Evolutionary conservation across 1,140 invertebrate species (phyloP), one percentile per base, ranked within the genome.

Genomic region (Helicorthomorpha holstii): DNA sequence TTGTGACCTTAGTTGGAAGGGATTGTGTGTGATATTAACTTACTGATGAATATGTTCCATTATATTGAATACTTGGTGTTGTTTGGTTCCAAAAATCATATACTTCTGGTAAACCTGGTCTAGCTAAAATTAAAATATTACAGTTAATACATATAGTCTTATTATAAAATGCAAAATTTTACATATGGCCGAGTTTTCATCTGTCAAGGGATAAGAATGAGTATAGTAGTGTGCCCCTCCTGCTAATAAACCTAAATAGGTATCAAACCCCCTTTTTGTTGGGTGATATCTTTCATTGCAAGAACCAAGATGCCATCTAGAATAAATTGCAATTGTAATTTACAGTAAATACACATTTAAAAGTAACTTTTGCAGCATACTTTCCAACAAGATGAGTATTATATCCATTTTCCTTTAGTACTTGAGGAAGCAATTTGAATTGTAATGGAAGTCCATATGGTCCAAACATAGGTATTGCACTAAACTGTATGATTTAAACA

Each of bases 251-350:
- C 67, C 68, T 59, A 59, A 66, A 51, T 60, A 66, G 0, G 63
- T 59, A 55, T 69, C 63, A 56, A 69, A 69, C 23, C 67, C 68
- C 21, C 67, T 49, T 24, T 58, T 56, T 3, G 53, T 61, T n/a
- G 68, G 68, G 1, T 58, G 50, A 54, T 58, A 67, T 19, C 63
- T 58, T 34, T 65, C 52, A 44, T 63, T 63, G 52, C 62, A 67
- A 56, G 65, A 66, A 7, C 68, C 68, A 4, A 69, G 50, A 56
- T 69, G 66, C 67, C 68, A 69, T 59, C 57, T 60, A 64, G n/a
- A n/a, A n/a, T n/a, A 7, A 50, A 43, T 34, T 43, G 44, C 22
- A 52, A 53, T 3, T 27, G 45, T 12, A 21, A n/a, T 21, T 12
- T 27, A 4, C 22, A 12, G 53, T 52, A 21, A 52, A 23, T 21